Evolutionary conservation across 1,140 invertebrate species (phyloP).

Genomic region (Campoletis sonorensis): DNA sequence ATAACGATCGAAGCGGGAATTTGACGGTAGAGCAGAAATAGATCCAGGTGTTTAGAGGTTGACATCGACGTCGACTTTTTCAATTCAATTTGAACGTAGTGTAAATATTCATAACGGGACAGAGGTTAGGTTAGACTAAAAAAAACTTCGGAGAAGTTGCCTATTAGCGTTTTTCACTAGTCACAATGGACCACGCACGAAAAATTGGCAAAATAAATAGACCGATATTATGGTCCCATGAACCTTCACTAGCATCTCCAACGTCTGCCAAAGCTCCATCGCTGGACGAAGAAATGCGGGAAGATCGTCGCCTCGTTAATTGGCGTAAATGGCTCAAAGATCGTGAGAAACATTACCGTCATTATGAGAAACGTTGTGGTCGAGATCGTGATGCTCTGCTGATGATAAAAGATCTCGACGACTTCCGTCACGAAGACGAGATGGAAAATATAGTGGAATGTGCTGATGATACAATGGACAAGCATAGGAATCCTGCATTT

Average conservation of each 20-base stretch:
- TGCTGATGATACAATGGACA: constrained; percentile 61
- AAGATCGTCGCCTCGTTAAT: constrained; percentile 62
- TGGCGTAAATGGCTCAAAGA: constrained; percentile 64
- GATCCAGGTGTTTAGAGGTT: too few relatives aligned
- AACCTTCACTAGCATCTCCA: neutral
- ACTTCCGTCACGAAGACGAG: constrained; percentile 59
- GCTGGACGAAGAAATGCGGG: constrained; percentile 21
- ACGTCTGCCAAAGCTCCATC: constrained; percentile 2
- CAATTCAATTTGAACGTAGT: too few relatives aligned
- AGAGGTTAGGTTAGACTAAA: too few relatives aligned
- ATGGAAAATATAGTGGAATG: constrained; percentile 62
- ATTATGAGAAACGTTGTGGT: constrained; percentile 39
- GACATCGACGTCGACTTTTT: too few relatives aligned
- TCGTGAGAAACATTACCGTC: constrained; percentile 49
- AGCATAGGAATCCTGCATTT: constrained; percentile 63
- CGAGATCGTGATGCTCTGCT: constrained; percentile 67
- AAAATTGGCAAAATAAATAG: constrained; percentile 56
- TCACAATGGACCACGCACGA: constrained; percentile 58
- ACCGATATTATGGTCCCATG: constrained; percentile 23
- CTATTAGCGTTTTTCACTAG: neutral
- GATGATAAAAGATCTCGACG: constrained; percentile 63
- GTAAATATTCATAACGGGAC: too few relatives aligned
- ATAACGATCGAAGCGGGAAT: too few relatives aligned
- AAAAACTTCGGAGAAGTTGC: neutral
- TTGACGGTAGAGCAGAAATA: too few relatives aligned